Evolutionary conservation across 2,113 vertebrate species (phyloP), one percentile per base, ranked within the genome.

Genomic region (Alectura lathami): DNA sequence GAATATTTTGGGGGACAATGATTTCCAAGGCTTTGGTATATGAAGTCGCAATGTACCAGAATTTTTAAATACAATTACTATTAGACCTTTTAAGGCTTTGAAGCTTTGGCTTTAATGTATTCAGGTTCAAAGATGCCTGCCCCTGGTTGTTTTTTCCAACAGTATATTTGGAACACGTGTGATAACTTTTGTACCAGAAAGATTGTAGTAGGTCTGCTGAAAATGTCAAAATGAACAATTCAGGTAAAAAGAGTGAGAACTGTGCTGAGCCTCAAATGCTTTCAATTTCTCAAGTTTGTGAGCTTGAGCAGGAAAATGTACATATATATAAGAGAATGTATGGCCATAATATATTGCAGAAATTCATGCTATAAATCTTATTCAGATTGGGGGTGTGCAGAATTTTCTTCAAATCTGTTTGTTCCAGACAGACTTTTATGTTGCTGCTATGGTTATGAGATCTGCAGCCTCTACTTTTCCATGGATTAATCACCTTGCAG

Each of bases 381-480:
- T 5, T 34, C 12, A 63, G 57, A 30, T n/a, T 21, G 68, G 9
- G 4, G 16, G 10, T 17, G 5, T 2, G 21, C 0, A 5, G 42
- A 18, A 57, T 4, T 83, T 84, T 77, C 29, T 83, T 96, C 22
- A 59, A 13, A 70, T 85, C 8, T 76, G 11, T 91, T 75, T 81
- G 8, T 79, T 87, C 24, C 63, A 77, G 36, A 5, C 59, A 68
- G 56, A 43, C 8, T 74, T 91, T 42, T 70, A 42, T 59, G 47
- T 56, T 81, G 54, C 75, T 78, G 30, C 29, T 78, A 16, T 53
- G 27, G 29, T 87, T 95, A 56, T 83, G 85, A 95, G 42, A 38
- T 70, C 60, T 83, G 67, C 45, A 95, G 51, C 21, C 11, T 47
- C 15, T 60, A 13, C 36, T 64, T 67, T 83, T 70, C 43, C 51